A percentile compares a stretch with the other conserved stretches of the same genome.
phyloP scores from a whole-genome alignment of 2,113 vertebrate genomes.

The Toxotes jaculatrix region DNA sequence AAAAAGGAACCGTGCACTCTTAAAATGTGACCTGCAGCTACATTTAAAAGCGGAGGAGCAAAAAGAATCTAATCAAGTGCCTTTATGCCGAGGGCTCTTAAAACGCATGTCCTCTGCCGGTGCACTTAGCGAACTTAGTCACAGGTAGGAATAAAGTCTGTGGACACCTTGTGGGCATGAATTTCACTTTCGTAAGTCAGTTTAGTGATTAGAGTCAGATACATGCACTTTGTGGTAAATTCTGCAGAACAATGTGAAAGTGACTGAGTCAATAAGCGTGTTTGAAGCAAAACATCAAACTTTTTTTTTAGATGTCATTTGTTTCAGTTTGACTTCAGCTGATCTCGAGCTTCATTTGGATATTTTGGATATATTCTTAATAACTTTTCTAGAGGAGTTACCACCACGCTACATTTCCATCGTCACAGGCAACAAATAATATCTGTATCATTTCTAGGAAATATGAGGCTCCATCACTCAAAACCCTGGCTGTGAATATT shows the following conservation, averaged over 20 bases:
- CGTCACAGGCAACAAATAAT: not conserved
- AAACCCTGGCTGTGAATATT: not conserved
- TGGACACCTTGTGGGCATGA: conserved; percentile 20
- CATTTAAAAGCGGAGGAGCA: conserved; percentile 48
- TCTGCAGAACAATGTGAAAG: not conserved
- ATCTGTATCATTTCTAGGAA: not conserved
- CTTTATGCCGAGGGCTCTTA: conserved; percentile 46
- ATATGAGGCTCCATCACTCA: not conserved
- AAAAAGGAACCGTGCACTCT: conserved; percentile 28
- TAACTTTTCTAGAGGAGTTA: not conserved
- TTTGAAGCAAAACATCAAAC: not conserved
- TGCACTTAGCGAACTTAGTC: conserved; percentile 11
- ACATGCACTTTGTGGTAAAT: not conserved
- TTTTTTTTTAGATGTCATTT: too few species aligned
- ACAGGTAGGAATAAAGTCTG: conserved; percentile 20
- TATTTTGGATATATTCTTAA: not conserved
- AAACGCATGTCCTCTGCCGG: conserved; percentile 10
- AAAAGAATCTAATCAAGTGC: conserved; percentile 54
- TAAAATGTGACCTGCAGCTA: conserved; percentile 57
- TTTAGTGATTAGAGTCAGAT: not conserved
- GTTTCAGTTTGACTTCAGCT: not conserved
- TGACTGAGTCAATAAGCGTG: not conserved
- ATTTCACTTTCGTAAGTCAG: conserved; percentile 21
- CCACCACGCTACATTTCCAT: not conserved
- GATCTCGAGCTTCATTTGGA: not conserved